A percentile compares a stretch with the other conserved stretches of the same genome.
phyloP scores from a whole-genome alignment of 2,113 vertebrate species.

The Gorilla gorilla region DNA sequence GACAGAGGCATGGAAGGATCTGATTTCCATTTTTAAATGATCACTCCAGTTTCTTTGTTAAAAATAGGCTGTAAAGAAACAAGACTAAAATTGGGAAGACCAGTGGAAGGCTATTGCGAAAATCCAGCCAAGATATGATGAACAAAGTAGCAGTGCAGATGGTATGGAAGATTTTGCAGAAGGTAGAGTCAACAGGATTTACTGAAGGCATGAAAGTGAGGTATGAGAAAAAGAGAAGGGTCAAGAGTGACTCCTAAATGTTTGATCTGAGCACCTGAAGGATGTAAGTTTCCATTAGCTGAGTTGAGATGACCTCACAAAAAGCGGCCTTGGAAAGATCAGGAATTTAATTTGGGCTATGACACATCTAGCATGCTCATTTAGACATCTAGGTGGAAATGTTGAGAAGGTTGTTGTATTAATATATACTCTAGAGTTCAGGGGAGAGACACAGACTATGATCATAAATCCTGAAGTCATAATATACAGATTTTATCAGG shows the following conservation, averaged over 20 bases:
- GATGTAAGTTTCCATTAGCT: not conserved
- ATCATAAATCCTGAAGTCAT: not conserved
- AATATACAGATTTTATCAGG: not conserved
- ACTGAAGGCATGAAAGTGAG: not conserved
- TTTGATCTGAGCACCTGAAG: not conserved
- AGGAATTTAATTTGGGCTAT: not conserved
- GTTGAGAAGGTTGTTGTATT: not conserved
- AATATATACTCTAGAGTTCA: not conserved
- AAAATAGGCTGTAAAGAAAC: not conserved
- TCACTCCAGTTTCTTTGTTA: not conserved
- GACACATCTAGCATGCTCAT: not conserved
- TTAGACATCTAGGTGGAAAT: not conserved
- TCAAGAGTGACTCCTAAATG: not conserved
- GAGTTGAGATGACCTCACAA: not conserved
- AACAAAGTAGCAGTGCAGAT: not conserved
- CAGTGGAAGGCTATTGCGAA: not conserved
- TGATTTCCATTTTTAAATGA: not conserved
- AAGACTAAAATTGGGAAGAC: not conserved
- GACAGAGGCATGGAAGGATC: not conserved
- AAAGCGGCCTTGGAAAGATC: not conserved
- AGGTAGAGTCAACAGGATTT: not conserved
- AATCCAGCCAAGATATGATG: not conserved
- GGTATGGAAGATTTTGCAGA: not conserved
- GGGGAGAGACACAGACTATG: not conserved
- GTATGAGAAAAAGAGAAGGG: not conserved